Base-by-base conservation (phyloP, 2,113 vertebrate species). In the Sphyrna mokarran region DNA sequence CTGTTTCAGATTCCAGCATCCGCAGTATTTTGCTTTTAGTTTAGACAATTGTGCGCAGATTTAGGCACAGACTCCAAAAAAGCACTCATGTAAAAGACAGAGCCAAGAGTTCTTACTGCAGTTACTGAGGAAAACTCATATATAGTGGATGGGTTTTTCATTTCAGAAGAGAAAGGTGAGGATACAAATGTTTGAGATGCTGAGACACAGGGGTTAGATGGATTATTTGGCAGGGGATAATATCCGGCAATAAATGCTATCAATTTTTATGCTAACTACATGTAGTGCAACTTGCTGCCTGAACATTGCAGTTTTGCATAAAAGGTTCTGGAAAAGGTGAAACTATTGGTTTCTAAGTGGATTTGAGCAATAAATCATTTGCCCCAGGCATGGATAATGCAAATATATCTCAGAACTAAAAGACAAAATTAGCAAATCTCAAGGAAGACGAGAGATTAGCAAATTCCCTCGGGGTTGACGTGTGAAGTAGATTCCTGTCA, bases 351-450 rank as follows among this genome's bases (percentile, higher is more conserved):
- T 93, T 66, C 33, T 93, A 66, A 93, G 61, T 40, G 29, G 89
- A 66, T 93, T 93, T 61, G n/a, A 93, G 89, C 33, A 66, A 93
- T 93, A 93, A 93, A 93, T 66, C 89, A 66, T 93, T 93, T 37
- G 89, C 89, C 89, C 58, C 14, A 37, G 89, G 89, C 61, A 37
- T 66, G 89, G 89, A 37, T 93, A 90, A 93, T 93, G 89, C 89
- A 93, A 66, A 93, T 93, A 66, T 66, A 93, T 93, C 63, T 93
- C 89, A 93, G n/a, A 93, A 93, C 33, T 66, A 66, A 93, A 93
- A 66, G 89, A 93, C 61, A 93, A 66, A 66, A 93, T 93, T 66
- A 93, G 61, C 89, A 93, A 93, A 93, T 58, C 61, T 93, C 89
- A 93, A 93, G 61, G 89, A 93, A 66, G 61, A 93, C 89, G 14